phyloP scores from a whole-genome alignment of 2,888 invertebrate species.

The Silvanus unidentatus region DNA sequence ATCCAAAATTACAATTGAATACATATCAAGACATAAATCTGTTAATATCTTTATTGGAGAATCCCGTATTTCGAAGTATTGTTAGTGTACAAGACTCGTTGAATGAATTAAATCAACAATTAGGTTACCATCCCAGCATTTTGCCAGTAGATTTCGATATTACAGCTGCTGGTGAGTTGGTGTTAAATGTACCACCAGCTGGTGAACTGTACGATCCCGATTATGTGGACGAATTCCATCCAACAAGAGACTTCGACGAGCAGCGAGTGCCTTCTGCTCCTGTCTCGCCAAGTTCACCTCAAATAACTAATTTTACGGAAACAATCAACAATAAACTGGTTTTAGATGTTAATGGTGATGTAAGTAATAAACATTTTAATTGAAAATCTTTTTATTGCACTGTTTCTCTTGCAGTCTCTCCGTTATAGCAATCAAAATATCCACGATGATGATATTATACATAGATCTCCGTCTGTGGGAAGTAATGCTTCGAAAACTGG shows the following conservation, averaged over 20 bases:
- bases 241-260: slow-evolving; percentile 61
- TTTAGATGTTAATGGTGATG: slow-evolving; percentile 43
- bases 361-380: not conserved
- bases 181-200: slow-evolving; percentile 58
- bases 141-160: slow-evolving; percentile 92
- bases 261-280: slow-evolving; percentile 73
- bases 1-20: slow-evolving; percentile 70
- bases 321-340: slow-evolving; percentile 64
- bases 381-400: not conserved
- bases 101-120: slow-evolving; percentile 77
- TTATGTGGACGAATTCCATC: slow-evolving; percentile 46
- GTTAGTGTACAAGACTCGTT: slow-evolving; percentile 89
- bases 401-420: slow-evolving; percentile 49
- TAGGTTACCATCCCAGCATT: slow-evolving; percentile 86
- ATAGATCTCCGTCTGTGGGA: slow-evolving; percentile 58
- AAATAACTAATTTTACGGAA: slow-evolving; percentile 65
- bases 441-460: slow-evolving; percentile 43
- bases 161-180: slow-evolving; percentile 64
- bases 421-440: slow-evolving; percentile 30
- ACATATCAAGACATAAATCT: slow-evolving; percentile 76
- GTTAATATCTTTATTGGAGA: slow-evolving; percentile 76
- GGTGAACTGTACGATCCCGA: slow-evolving; percentile 54
- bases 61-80: slow-evolving; percentile 86
- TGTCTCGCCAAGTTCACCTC: slow-evolving; percentile 62
- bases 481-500: slow-evolving; percentile 63